Percentiles rank a stretch among this genome's conserved stretches.
These are phyloP conservation scores for Cottoperca gobio DNA, from an alignment of 2,797 vertebrate species.

Conservation along the genomic window DNA sequence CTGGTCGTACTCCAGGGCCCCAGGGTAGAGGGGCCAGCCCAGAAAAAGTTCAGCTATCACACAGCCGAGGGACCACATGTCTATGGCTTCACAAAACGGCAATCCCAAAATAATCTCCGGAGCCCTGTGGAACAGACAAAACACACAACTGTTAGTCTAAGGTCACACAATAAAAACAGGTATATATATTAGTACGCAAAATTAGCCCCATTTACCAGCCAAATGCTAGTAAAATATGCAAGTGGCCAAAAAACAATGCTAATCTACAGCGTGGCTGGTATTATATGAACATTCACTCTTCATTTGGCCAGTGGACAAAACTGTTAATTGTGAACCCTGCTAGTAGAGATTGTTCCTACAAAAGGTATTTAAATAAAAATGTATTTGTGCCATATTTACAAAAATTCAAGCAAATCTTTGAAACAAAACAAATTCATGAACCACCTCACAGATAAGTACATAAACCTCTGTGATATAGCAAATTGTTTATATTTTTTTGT, in stretches of 20 bases:
- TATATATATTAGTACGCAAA: not conserved
- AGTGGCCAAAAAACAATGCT: too few relatives aligned
- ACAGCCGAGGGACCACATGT: slow-evolving; percentile 99
- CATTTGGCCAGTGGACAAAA: too few relatives aligned
- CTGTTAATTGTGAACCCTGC: too few relatives aligned
- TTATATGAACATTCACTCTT: too few relatives aligned
- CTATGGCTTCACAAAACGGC: slow-evolving; percentile 99
- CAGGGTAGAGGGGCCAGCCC: slow-evolving; percentile 99
- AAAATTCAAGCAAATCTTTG: not conserved
- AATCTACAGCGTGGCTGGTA: too few relatives aligned
- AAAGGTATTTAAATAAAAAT: not conserved
- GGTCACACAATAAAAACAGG: slow-evolving; percentile 6
- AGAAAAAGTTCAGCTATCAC: slow-evolving; percentile 99
- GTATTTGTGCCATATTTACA: not conserved
- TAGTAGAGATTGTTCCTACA: not conserved
- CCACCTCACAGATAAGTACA: not conserved
- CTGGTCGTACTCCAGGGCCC: slow-evolving; percentile 99
- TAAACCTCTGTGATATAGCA: not conserved
- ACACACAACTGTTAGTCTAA: slow-evolving; percentile 34
- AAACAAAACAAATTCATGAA: not conserved
- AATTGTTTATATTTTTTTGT: not conserved
- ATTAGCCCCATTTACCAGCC: too few relatives aligned
- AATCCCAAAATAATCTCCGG: slow-evolving; percentile 99
- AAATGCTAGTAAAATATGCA: too few relatives aligned
- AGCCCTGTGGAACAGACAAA: slow-evolving; percentile 88